A percentile compares a stretch with the other conserved stretches of the same genome.
Evolutionary conservation across 37 sponge, comb jelly and placozoan genomes (phyloP).

Genomic region (Chondrilla cf. caribensis): DNA sequence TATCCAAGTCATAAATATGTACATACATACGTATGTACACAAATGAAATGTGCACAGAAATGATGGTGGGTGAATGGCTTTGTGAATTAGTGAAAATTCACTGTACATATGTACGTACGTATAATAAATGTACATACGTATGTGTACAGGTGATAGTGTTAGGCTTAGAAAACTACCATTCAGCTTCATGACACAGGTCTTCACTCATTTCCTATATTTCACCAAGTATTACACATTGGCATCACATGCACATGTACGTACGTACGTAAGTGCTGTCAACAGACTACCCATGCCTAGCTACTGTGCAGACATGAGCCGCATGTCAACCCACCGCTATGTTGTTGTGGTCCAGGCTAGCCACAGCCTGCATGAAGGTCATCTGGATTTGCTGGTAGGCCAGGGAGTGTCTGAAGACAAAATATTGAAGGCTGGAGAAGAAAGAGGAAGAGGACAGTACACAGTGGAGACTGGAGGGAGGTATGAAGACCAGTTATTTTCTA

Average conservation of each 20-base stretch:
- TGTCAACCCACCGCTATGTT: conserved; percentile 63
- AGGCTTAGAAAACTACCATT: no score
- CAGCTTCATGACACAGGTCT: no score
- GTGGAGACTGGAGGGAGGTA: not conserved
- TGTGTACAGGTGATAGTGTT: no score
- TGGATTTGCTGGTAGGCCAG: conserved; percentile 78
- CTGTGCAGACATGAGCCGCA: not conserved
- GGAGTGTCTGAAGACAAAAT: conserved; percentile 76
- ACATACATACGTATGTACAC: not conserved
- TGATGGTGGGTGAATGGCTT: not conserved
- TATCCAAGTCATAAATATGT: conserved; percentile 4
- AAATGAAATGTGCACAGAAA: not conserved
- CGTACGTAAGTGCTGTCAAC: not conserved
- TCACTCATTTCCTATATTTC: no score
- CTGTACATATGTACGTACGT: not conserved
- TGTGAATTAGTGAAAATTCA: not conserved
- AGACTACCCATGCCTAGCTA: no score
- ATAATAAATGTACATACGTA: conserved; percentile 19
- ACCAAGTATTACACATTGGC: no score
- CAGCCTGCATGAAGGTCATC: conserved; percentile 73
- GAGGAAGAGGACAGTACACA: not conserved
- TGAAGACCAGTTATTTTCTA: no score
- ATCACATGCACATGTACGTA: not conserved
- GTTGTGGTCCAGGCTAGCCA: conserved; percentile 81
- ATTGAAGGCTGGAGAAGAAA: conserved; percentile 40